Conservation (phyloP, 2,888 invertebrate species). For the Melieria omissa region DNA sequence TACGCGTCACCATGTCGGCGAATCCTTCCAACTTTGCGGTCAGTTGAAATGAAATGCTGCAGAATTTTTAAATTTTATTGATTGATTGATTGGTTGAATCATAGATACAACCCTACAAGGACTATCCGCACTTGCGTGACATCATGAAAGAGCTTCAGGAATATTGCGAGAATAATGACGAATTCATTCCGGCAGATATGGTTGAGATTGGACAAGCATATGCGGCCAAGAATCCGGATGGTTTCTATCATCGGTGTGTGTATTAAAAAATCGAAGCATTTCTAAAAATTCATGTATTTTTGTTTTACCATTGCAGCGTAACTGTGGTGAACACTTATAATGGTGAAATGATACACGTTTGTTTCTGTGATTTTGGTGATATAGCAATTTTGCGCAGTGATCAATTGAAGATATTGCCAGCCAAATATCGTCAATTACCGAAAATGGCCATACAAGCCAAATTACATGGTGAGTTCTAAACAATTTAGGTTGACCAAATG, state of each 20-base stretch:
- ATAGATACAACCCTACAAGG: constrained; percentile 69
- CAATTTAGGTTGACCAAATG: not conserved
- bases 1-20: constrained; percentile 79
- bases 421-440: constrained; percentile 71
- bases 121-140: constrained; percentile 67
- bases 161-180: constrained; percentile 70
- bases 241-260: constrained; percentile 79
- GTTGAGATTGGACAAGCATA: constrained; percentile 73
- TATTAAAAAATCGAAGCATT: not conserved
- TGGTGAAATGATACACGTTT: constrained; percentile 71
- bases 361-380: constrained; percentile 75
- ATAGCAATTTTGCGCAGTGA: constrained; percentile 70
- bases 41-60: constrained; percentile 34
- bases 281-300: constrained; percentile 1
- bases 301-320: constrained; percentile 63
- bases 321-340: constrained; percentile 70
- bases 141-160: constrained; percentile 77
- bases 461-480: constrained; percentile 69
- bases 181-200: constrained; percentile 68
- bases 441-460: constrained; percentile 76
- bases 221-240: constrained; percentile 75
- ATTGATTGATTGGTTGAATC: not conserved
- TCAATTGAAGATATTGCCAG: constrained; percentile 70
- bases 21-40: constrained; percentile 71
- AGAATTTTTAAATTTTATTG: not conserved